Conservation (phyloP, 2,888 invertebrate species). For the Iphiclides podalirius region DNA sequence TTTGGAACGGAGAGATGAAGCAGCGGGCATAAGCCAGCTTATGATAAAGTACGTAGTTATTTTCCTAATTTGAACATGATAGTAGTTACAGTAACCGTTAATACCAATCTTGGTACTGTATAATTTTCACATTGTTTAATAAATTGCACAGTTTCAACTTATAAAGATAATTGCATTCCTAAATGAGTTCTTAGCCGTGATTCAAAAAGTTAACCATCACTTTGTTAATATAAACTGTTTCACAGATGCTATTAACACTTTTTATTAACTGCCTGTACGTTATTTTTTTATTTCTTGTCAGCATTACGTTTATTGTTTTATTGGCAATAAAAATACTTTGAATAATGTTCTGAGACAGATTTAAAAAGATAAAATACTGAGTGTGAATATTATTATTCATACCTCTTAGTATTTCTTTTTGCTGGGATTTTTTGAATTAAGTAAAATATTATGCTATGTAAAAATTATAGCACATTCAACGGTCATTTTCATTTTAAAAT, state of each 20-base stretch:
- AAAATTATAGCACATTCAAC: no score
- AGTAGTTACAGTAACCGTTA: conserved; percentile 2
- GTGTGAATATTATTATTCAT: no score
- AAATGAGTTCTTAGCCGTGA: conserved; percentile 12
- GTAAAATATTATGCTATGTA: no score
- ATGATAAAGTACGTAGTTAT: neutral
- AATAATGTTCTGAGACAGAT: neutral
- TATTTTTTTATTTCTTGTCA: neutral
- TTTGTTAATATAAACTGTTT: neutral
- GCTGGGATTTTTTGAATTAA: no score
- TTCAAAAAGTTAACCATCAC: conserved; percentile 8
- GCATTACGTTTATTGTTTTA: neutral
- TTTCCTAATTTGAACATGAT: conserved; percentile 11
- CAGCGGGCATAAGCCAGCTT: no score
- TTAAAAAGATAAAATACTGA: no score
- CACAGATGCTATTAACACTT: neutral
- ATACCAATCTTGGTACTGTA: conserved; percentile 4
- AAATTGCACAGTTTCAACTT: conserved; percentile 10
- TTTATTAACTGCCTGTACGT: neutral
- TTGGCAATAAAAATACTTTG: neutral
- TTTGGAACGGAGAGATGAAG: no score
- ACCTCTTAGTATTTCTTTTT: no score
- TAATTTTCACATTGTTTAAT: conserved; percentile 17
- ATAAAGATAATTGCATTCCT: conserved; percentile 8
- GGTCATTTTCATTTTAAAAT: no score